Percentiles rank a stretch among this genome's conserved stretches.
Conservation (phyloP, 2,797 vertebrate species). For the Chromobotia macracanthus region DNA sequence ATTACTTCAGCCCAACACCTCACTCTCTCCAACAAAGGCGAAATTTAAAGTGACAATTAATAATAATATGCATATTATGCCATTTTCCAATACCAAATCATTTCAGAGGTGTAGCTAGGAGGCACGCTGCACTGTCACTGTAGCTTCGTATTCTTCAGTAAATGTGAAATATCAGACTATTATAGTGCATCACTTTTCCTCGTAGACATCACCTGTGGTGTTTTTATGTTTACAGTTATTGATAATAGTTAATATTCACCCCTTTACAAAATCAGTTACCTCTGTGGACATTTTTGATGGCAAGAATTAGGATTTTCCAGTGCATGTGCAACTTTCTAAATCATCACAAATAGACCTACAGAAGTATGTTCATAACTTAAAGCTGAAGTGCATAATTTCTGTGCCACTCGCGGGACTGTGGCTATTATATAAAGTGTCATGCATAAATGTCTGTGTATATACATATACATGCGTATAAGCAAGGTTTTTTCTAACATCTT, state of each 20-base stretch:
- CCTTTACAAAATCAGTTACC: neutral
- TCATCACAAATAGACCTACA: no score
- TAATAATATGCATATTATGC: conserved; percentile 26
- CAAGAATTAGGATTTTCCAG: neutral
- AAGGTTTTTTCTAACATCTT: neutral
- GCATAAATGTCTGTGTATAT: neutral
- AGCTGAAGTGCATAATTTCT: neutral
- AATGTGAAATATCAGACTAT: conserved; percentile 3
- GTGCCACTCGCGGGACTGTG: neutral
- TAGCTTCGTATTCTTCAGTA: neutral
- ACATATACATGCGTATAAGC: neutral
- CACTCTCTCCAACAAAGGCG: conserved; percentile 19
- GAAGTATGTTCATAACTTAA: no score
- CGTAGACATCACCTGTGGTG: neutral
- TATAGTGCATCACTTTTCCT: neutral
- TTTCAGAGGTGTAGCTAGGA: conserved; percentile 32
- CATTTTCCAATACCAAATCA: conserved; percentile 32
- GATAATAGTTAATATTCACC: neutral
- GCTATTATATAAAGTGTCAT: no score
- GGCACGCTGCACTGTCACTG: neutral
- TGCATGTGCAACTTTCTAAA: neutral
- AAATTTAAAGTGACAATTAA: conserved; percentile 40
- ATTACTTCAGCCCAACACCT: conserved; percentile 43
- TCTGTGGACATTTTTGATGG: no score
- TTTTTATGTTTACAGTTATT: neutral